phyloP scores from a whole-genome alignment of 2,888 invertebrate genomes.

The Mythimna lalbum region DNA sequence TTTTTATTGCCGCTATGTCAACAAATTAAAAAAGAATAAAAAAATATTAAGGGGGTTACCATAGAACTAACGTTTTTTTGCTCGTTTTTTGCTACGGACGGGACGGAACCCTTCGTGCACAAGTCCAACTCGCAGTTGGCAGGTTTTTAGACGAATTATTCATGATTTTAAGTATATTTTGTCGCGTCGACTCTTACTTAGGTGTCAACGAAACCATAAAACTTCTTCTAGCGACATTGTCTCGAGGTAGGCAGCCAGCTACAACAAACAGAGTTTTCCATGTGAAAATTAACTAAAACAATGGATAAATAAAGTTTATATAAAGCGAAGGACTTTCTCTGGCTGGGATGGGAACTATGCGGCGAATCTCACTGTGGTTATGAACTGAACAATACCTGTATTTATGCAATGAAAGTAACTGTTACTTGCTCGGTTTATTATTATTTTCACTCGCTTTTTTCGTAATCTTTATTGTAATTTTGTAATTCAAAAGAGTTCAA shows the following conservation, averaged over 20 bases:
- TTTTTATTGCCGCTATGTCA: no score
- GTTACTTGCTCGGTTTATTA: constrained; percentile 69
- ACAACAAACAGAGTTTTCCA: constrained; percentile 63
- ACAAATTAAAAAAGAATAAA: no score
- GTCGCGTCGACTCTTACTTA: not conserved
- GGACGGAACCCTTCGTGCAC: no score
- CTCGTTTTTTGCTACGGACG: no score
- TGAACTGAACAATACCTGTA: constrained; percentile 76
- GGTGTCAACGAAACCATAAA: constrained; percentile 41
- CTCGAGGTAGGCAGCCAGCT: constrained; percentile 42
- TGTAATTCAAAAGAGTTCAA: constrained; percentile 50
- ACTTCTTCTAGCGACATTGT: constrained; percentile 43
- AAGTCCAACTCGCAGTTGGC: no score
- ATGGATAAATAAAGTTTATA: constrained; percentile 66
- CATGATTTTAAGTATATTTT: not conserved
- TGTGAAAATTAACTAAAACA: constrained; percentile 68
- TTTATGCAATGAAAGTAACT: constrained; percentile 87
- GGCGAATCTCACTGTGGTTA: constrained; percentile 59
- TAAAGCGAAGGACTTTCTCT: constrained; percentile 70
- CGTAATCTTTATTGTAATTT: constrained; percentile 56
- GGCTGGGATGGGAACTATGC: constrained; percentile 68
- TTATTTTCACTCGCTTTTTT: constrained; percentile 65
- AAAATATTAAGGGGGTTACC: no score
- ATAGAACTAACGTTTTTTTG: no score
- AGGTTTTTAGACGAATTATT: not conserved